phyloP scores from a whole-genome alignment of 2,888 invertebrate genomes.

The Malachius bipustulatus region DNA sequence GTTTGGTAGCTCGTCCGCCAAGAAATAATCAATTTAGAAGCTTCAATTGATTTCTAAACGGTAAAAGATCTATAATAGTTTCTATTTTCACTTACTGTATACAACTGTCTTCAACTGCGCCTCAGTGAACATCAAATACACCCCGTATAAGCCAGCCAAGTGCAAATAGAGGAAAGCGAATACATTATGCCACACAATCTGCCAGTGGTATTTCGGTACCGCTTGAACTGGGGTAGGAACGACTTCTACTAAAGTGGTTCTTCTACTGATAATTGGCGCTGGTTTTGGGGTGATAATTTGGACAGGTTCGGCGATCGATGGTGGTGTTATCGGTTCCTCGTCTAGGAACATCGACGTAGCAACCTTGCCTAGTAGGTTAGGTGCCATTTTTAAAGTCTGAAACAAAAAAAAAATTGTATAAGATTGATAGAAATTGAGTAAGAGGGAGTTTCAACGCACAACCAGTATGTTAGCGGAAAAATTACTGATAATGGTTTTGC shows the following conservation, averaged over 20 bases:
- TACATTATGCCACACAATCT: slow-evolving; percentile 72
- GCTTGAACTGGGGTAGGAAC: slow-evolving; percentile 9
- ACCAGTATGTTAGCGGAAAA: no score
- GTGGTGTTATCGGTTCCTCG: slow-evolving; percentile 34
- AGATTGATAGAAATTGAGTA: no score
- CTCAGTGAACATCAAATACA: slow-evolving; percentile 38
- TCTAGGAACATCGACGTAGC: slow-evolving; percentile 43
- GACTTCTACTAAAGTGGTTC: slow-evolving; percentile 10
- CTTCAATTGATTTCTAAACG: no score
- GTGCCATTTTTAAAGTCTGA: slow-evolving; percentile 51
- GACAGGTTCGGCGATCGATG: slow-evolving; percentile 22
- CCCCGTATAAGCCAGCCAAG: slow-evolving; percentile 48
- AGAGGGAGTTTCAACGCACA: no score
- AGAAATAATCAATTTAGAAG: no score
- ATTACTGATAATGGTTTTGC: no score
- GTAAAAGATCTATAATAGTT: no score
- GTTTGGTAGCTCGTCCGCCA: no score
- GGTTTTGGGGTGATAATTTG: slow-evolving; percentile 24
- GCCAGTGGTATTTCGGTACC: slow-evolving; percentile 37
- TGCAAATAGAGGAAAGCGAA: slow-evolving; percentile 62
- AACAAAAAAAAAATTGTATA: no score
- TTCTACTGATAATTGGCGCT: slow-evolving; percentile 6
- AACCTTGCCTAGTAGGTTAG: slow-evolving; percentile 47
- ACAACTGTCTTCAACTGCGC: no score
- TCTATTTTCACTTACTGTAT: no score